phyloP scores from a whole-genome alignment of 1,140 invertebrate species.

The Maconellicoccus hirsutus region DNA sequence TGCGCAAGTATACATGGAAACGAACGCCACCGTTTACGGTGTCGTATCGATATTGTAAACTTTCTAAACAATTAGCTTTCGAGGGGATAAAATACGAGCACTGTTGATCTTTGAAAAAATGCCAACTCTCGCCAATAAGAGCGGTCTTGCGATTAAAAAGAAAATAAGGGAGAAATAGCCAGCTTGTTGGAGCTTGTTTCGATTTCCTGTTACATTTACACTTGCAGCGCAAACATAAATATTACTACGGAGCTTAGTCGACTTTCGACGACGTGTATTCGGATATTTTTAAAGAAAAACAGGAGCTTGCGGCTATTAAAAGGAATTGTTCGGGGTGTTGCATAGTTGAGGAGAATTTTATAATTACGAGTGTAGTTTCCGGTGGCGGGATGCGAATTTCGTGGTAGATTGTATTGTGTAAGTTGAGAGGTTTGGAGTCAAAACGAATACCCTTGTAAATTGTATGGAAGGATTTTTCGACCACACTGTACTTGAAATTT shows the following conservation, averaged over 20 bases:
- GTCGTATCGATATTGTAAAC: too few species aligned
- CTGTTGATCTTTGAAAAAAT: conserved; percentile 4
- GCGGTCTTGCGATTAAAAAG: conserved; percentile 2
- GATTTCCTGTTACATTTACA: background rate
- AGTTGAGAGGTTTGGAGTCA: too few species aligned
- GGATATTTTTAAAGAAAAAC: background rate
- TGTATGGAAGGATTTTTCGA: too few species aligned
- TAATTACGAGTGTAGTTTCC: too few species aligned
- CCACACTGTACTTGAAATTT: too few species aligned
- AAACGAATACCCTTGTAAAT: too few species aligned
- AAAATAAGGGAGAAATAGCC: background rate
- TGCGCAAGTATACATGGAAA: too few species aligned
- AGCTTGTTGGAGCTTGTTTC: background rate
- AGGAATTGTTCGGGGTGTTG: too few species aligned
- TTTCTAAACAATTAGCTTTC: conserved; percentile 4
- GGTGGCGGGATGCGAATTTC: too few species aligned
- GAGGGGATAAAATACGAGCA: background rate
- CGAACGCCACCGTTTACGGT: too few species aligned
- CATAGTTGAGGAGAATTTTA: too few species aligned
- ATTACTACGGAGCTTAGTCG: background rate
- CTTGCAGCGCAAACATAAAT: background rate
- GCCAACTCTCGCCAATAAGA: background rate
- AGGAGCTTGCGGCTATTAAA: background rate
- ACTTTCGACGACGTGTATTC: background rate
- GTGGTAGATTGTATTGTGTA: too few species aligned